Percentiles rank a stretch among this genome's conserved stretches.
Evolutionary conservation across 2,888 invertebrate genomes (phyloP).

Genomic region (Agrochola litura): DNA sequence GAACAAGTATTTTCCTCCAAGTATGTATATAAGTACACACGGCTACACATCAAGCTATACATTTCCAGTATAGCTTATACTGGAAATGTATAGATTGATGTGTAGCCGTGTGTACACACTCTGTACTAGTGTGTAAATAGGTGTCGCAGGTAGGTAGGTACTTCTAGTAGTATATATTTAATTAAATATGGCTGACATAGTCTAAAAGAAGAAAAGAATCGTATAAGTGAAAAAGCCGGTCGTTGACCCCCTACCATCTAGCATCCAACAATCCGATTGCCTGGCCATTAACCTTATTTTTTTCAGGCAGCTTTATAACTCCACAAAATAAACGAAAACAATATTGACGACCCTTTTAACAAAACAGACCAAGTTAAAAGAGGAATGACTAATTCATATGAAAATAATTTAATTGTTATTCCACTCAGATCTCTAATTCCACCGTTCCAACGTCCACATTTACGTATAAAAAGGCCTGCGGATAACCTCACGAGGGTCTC

Average conservation of each 20-base stretch:
- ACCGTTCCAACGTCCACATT: slow-evolving; percentile 32
- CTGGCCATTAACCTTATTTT: not conserved
- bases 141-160: not conserved
- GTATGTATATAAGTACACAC: not conserved
- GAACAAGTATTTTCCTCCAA: not conserved
- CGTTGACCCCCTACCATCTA: too few relatives aligned
- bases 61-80: too few relatives aligned
- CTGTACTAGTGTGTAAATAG: not conserved
- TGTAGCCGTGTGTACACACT: not conserved
- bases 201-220: not conserved
- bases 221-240: not conserved
- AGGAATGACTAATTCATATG: slow-evolving; percentile 25
- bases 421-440: slow-evolving; percentile 35
- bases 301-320: not conserved
- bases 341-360: slow-evolving; percentile 6
- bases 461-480: slow-evolving; percentile 35
- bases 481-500: slow-evolving; percentile 18
- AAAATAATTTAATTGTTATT: slow-evolving; percentile 44
- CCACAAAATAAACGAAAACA: slow-evolving; percentile 9
- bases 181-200: not conserved
- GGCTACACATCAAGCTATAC: too few relatives aligned
- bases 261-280: not conserved
- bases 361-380: slow-evolving; percentile 3
- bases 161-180: not conserved
- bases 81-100: too few relatives aligned